Evolutionary conservation across 2,113 vertebrate species (phyloP).

Genomic region (Podarcis muralis): DNA sequence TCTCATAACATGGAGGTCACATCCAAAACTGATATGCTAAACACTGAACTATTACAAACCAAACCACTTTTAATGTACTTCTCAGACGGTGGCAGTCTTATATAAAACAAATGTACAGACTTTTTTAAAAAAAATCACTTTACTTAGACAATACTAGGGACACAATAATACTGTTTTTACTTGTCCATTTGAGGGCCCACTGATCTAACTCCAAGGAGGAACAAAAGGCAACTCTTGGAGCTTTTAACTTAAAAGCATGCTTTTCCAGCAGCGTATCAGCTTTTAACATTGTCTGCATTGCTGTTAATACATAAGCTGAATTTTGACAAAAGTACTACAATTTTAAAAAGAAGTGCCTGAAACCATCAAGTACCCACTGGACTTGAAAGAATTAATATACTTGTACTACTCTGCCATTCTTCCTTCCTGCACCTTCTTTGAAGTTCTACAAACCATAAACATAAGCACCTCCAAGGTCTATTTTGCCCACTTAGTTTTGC

Average conservation of each 20-base stretch:
- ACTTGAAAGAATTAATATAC: not conserved
- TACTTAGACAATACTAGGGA: not conserved
- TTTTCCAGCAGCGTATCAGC: not conserved
- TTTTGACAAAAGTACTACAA: not conserved
- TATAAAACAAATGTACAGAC: not conserved
- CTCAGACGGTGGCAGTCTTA: not conserved
- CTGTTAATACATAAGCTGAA: rapidly evolving
- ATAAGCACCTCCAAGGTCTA: not conserved
- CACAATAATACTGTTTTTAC: not conserved
- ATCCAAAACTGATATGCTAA: not conserved
- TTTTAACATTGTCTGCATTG: not conserved
- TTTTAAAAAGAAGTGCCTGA: not conserved
- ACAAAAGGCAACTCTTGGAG: rapidly evolving
- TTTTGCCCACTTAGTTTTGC: not conserved
- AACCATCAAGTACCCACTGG: not conserved
- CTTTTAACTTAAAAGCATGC: not conserved
- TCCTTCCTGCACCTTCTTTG: not conserved
- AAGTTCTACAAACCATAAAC: not conserved
- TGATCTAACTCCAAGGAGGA: too few species aligned
- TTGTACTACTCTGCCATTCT: not conserved
- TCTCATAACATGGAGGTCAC: not conserved
- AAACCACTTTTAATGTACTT: slow-evolving; percentile 3
- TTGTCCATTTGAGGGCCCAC: not conserved
- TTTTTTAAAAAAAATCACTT: not conserved
- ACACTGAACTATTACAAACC: not conserved